These are phyloP conservation scores for Aeoliscus strigatus DNA, from an alignment of 2,797 vertebrate species.

Conservation along the genomic window DNA sequence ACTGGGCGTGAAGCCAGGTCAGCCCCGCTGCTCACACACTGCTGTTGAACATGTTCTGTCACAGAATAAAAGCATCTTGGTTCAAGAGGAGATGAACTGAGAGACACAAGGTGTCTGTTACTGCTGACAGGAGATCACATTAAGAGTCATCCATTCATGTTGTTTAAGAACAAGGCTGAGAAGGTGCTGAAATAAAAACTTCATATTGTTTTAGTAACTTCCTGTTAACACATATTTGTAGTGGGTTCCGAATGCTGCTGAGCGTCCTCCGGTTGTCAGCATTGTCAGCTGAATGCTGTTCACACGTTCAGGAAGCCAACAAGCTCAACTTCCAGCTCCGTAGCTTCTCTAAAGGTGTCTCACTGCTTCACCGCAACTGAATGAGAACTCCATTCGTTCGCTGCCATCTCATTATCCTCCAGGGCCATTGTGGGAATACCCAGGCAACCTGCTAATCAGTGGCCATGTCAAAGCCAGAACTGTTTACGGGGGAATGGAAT, in stretches of 20 bases:
- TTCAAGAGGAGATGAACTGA: no score
- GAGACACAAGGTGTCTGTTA: no score
- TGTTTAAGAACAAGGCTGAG: no score
- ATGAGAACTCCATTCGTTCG: conserved; percentile 57
- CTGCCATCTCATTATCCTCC: conserved; percentile 56
- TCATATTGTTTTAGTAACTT: no score
- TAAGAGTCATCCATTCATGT: no score
- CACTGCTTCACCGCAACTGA: conserved; percentile 46
- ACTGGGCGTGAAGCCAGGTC: no score
- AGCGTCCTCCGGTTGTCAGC: conserved; percentile 22
- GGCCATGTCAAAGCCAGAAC: conserved; percentile 67
- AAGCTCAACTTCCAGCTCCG: conserved; percentile 14
- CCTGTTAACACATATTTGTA: conserved; percentile 6
- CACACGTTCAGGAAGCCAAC: conserved; percentile 7
- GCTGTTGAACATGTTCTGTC: no score
- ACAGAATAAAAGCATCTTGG: no score
- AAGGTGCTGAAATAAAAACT: no score
- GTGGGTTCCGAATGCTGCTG: conserved; percentile 14
- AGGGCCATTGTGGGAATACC: conserved; percentile 63
- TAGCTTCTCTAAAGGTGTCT: conserved; percentile 13
- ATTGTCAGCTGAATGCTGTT: conserved; percentile 18
- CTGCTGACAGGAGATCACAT: no score
- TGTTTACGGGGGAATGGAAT: conserved; percentile 71
- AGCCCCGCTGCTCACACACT: no score
- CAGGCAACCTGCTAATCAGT: conserved; percentile 63